A percentile compares a stretch with the other conserved stretches of the same genome.
phyloP scores from a whole-genome alignment of 1,140 invertebrate genomes.

The Apis florea region DNA sequence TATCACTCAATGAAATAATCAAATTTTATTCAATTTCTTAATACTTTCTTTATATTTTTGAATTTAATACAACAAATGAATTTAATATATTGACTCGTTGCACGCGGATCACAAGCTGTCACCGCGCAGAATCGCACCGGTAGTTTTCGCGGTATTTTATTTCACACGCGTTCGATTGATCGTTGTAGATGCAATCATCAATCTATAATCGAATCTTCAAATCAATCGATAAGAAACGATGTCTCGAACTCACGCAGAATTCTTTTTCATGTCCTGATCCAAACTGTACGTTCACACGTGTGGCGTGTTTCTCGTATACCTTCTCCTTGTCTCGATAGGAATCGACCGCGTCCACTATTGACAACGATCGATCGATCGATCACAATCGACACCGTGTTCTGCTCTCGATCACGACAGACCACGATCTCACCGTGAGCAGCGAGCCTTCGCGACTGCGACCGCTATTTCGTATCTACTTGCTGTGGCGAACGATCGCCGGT shows the following conservation, averaged over 20 bases:
- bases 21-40: neutral
- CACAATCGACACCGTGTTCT: conserved; percentile 44
- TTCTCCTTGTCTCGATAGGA: neutral
- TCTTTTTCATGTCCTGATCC: neutral
- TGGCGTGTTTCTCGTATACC: neutral
- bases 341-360: conserved; percentile 8
- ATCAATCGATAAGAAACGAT: conserved; percentile 33
- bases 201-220: neutral
- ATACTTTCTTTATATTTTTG: neutral
- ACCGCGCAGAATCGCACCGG: conserved; percentile 11
- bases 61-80: neutral
- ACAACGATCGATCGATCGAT: conserved; percentile 59
- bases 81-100: neutral
- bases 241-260: neutral
- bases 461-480: conserved; percentile 59
- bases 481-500: conserved; percentile 45
- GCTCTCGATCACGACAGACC: conserved; percentile 34
- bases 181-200: neutral
- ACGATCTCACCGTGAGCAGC: conserved; percentile 69
- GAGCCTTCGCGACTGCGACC: conserved; percentile 71
- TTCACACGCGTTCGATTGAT: neutral
- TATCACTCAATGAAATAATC: too few relatives aligned
- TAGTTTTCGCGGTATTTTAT: conserved; percentile 2
- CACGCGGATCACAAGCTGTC: neutral
- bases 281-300: neutral